These are phyloP conservation scores for Phasia obesa DNA, from an alignment of 2,888 invertebrate genomes.

Conservation along the genomic window DNA sequence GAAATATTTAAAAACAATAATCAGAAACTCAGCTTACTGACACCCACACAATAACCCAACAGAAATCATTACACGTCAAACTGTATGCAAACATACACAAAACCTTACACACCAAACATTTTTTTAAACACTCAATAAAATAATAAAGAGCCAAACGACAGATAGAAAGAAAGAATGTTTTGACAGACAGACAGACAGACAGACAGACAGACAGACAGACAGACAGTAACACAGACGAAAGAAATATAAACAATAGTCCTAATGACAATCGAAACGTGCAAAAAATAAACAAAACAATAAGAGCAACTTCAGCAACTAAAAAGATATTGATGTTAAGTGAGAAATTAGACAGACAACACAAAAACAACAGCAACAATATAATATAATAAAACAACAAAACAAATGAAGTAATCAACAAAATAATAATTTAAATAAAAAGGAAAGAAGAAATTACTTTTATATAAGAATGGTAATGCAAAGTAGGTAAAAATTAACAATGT, in stretches of 20 bases:
- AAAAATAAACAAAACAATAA: constrained; percentile 22
- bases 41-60: not conserved
- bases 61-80: constrained; percentile 70
- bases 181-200: constrained; percentile 31
- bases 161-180: constrained; percentile 5
- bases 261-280: constrained; percentile 58
- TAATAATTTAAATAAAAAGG: constrained; percentile 20
- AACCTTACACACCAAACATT: not conserved
- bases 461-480: constrained; percentile 55
- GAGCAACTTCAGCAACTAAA: constrained; percentile 32
- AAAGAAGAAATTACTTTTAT: constrained; percentile 5
- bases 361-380: too few species aligned
- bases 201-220: constrained; percentile 23
- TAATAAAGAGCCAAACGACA: constrained; percentile 42
- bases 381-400: constrained; percentile 13
- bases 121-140: constrained; percentile 48
- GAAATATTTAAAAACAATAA: constrained; percentile 61
- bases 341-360: constrained; percentile 57
- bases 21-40: constrained; percentile 38
- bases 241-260: constrained; percentile 46
- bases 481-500: too few species aligned
- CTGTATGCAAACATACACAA: constrained; percentile 44
- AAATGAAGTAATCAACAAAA: constrained; percentile 54
- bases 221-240: constrained; percentile 27
- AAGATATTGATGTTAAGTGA: constrained; percentile 60